Evolutionary conservation across 2,888 invertebrate genomes (phyloP).

Genomic region (Flabesymbios commensalis): DNA sequence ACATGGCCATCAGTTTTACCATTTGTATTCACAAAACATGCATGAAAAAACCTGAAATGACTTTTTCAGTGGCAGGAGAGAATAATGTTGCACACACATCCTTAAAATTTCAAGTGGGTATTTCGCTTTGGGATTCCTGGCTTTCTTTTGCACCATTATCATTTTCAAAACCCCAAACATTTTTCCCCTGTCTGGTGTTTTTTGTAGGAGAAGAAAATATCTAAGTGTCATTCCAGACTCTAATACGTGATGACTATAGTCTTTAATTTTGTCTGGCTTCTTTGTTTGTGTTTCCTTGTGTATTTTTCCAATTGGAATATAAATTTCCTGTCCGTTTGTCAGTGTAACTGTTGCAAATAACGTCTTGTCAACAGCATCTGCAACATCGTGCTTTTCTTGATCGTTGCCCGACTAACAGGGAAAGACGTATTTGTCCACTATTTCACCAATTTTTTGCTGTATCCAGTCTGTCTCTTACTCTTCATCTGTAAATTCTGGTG

Average conservation of each 20-base stretch:
- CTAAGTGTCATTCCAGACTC: conserved; percentile 6
- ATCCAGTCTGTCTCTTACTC: not conserved
- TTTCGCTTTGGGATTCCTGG: conserved; percentile 3
- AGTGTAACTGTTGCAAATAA: no score
- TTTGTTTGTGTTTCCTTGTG: not conserved
- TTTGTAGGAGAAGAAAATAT: not conserved
- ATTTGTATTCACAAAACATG: conserved; percentile 6
- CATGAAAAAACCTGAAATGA: conserved; percentile 2
- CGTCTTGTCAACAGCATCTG: no score
- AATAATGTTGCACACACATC: conserved; percentile 1
- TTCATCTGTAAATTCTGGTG: not conserved
- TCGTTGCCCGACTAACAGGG: no score
- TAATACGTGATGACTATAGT: not conserved
- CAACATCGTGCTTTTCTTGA: no score
- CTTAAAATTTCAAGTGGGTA: conserved; percentile 11
- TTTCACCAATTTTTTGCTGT: no score
- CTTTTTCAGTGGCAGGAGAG: not conserved
- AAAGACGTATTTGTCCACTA: no score
- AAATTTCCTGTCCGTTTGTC: not conserved
- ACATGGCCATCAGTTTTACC: conserved; percentile 11
- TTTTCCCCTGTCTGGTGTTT: conserved; percentile 8
- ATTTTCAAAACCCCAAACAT: conserved; percentile 6
- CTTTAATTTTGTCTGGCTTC: not conserved
- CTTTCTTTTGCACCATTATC: conserved; percentile 7
- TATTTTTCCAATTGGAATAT: not conserved